A percentile compares a stretch with the other conserved stretches of the same genome.
phyloP scores from a whole-genome alignment of 1,140 invertebrate genomes.

The Nephila pilipes region DNA sequence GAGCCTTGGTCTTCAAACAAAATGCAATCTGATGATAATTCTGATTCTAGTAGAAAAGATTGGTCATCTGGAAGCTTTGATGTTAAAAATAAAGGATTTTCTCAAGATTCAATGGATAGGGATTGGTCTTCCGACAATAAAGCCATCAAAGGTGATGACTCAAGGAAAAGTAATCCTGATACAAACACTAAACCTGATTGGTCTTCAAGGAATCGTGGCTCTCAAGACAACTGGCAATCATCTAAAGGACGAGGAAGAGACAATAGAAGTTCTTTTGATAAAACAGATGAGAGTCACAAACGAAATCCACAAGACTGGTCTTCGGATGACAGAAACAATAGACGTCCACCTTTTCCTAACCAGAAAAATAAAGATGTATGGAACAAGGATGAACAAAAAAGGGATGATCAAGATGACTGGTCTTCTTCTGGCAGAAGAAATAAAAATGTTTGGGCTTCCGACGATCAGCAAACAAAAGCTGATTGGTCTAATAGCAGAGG shows the following conservation, averaged over 20 bases:
- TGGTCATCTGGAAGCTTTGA: not conserved
- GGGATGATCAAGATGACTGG: not conserved
- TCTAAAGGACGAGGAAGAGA: conserved; percentile 1
- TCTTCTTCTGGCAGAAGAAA: not conserved
- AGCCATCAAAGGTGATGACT: not conserved
- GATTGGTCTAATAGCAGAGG: not conserved
- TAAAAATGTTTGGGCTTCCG: conserved; percentile 30
- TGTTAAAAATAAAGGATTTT: not conserved
- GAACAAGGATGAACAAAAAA: not conserved
- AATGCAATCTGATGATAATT: not conserved
- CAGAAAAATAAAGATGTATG: no score
- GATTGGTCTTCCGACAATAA: conserved; percentile 2
- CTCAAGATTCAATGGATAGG: not conserved
- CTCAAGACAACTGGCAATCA: not conserved
- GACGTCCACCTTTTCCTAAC: not conserved
- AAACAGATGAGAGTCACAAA: not conserved
- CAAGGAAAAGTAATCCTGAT: not conserved
- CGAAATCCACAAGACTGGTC: not conserved
- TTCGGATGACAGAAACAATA: not conserved
- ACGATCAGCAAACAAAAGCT: conserved; percentile 4
- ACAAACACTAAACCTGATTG: conserved; percentile 28
- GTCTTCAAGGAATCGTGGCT: not conserved
- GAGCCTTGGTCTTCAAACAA: not conserved
- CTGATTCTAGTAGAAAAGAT: not conserved
- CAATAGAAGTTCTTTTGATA: not conserved